Evolutionary conservation across 2,113 vertebrate genomes (phyloP).

Genomic region (Cebidichthys violaceus): DNA sequence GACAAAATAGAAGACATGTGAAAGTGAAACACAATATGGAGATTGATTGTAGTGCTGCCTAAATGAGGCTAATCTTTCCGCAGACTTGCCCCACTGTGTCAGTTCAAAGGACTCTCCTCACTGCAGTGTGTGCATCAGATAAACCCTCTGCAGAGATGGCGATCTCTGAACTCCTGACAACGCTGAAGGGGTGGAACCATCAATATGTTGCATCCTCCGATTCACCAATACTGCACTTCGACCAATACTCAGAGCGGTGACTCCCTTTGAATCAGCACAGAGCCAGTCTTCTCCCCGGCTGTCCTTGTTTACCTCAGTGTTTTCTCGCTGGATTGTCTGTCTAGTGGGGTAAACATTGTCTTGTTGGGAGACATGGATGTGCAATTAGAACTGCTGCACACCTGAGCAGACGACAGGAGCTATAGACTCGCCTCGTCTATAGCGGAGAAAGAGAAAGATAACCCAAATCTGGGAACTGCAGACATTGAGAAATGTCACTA

Average conservation of each 20-base stretch:
- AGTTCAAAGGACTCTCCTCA: slow-evolving; percentile 4
- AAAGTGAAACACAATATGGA: not conserved
- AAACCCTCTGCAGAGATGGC: slow-evolving; percentile 31
- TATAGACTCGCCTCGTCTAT: slow-evolving; percentile 39
- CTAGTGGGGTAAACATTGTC: slow-evolving; percentile 7
- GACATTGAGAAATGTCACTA: not conserved
- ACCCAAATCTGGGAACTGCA: slow-evolving; percentile 11
- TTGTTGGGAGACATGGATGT: slow-evolving; percentile 23
- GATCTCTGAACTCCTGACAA: slow-evolving; percentile 50
- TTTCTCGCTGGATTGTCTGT: slow-evolving; percentile 27
- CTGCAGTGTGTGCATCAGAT: slow-evolving; percentile 42
- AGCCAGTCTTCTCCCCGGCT: slow-evolving; percentile 1
- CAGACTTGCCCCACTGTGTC: not conserved
- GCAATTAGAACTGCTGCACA: slow-evolving; percentile 61
- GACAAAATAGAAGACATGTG: not conserved
- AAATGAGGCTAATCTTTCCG: not conserved
- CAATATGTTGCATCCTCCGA: slow-evolving; percentile 44
- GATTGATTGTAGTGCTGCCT: not conserved
- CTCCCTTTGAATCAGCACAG: slow-evolving; percentile 44
- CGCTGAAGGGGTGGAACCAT: slow-evolving; percentile 13
- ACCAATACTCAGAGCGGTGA: slow-evolving; percentile 22
- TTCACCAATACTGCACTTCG: slow-evolving; percentile 34
- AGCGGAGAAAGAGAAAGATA: not conserved
- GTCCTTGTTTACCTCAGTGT: slow-evolving; percentile 42
- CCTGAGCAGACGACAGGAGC: slow-evolving; percentile 40